Conservation (phyloP, 2,113 vertebrate genomes). For the Mormoops blainvillei region DNA sequence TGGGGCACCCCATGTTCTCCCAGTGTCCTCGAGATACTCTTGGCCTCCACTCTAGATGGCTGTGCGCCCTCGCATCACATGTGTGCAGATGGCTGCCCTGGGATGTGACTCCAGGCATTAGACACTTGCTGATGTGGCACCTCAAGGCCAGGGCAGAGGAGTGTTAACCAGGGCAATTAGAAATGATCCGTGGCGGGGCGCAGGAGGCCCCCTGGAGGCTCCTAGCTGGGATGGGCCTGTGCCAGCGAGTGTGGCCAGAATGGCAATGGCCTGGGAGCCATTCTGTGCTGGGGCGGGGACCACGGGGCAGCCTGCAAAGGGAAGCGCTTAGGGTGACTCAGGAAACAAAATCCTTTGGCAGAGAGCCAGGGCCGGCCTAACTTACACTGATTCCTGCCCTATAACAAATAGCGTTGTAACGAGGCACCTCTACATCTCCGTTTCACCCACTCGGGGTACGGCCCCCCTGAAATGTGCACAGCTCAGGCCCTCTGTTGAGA, state of each 20-base stretch:
- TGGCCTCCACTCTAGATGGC: not conserved
- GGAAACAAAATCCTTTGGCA: constrained; percentile 17
- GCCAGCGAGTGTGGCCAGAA: not conserved
- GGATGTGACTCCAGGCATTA: constrained; percentile 31
- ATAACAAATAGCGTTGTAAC: not conserved
- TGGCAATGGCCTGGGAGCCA: not conserved
- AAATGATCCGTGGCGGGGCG: accelerated
- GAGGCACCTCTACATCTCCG: not conserved
- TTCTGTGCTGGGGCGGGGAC: not conserved
- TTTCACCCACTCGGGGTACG: not conserved
- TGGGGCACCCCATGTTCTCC: constrained; percentile 19
- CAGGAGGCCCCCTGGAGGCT: not conserved
- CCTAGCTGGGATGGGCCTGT: not conserved
- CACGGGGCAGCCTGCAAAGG: not conserved
- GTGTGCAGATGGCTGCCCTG: not conserved
- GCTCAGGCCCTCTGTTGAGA: not conserved
- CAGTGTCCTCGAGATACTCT: not conserved
- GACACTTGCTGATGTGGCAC: not conserved
- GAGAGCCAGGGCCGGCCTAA: not conserved
- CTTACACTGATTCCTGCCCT: not conserved
- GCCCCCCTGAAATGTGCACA: not conserved
- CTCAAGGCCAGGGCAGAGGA: not conserved
- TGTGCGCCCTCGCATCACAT: not conserved
- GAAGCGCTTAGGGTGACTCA: not conserved
- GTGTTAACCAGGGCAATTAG: not conserved